Percentiles rank a stretch among this genome's conserved stretches.
These are phyloP conservation scores for Crocuta crocuta DNA, from an alignment of 2,113 vertebrate genomes.

Conservation along the genomic window DNA sequence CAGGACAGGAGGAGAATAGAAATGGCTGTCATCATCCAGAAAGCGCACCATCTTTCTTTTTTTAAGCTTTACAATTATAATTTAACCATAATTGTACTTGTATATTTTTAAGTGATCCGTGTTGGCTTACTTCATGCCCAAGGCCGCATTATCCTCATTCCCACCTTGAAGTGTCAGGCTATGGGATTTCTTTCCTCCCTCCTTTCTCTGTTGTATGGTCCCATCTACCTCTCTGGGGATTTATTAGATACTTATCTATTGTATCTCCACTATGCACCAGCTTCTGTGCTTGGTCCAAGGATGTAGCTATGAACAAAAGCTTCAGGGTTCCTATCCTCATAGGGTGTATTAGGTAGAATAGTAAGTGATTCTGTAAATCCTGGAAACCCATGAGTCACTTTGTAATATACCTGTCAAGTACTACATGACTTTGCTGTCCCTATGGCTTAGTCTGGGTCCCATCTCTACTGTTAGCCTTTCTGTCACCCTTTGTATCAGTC, in stretches of 20 bases:
- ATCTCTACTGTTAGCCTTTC: background rate
- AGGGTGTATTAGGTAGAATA: background rate
- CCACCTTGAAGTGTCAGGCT: background rate
- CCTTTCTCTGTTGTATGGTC: background rate
- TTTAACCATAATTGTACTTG: background rate
- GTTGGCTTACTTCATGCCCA: background rate
- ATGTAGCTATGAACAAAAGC: background rate
- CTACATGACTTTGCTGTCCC: background rate
- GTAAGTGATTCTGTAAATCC: background rate
- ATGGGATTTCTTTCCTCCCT: background rate
- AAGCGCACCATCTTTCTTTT: background rate
- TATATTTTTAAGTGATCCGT: background rate
- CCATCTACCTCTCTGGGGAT: background rate
- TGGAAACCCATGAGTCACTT: background rate
- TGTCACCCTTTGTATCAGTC: background rate
- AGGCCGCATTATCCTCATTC: background rate
- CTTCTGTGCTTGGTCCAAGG: background rate
- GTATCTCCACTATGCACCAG: background rate
- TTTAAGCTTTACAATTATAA: background rate
- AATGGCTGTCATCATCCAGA: background rate
- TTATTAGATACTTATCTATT: background rate
- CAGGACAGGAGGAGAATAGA: constrained; percentile 43
- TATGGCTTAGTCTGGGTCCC: too few species aligned
- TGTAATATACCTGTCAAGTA: too few species aligned
- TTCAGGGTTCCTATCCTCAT: background rate